phyloP scores from a whole-genome alignment of 1,140 invertebrate genomes.

The Pemphigus obesinymphae region DNA sequence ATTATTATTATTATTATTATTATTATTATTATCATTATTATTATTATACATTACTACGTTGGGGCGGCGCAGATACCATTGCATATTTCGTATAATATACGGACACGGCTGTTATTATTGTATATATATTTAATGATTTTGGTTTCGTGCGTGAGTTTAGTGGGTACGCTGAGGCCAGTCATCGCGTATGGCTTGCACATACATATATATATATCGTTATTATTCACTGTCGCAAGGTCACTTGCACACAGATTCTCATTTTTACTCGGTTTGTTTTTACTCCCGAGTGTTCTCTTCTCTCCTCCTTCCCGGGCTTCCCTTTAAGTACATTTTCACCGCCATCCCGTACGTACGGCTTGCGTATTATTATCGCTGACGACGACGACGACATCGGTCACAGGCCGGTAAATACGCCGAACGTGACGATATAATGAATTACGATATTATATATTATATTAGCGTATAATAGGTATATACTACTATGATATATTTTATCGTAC shows the following conservation, averaged over 20 bases:
- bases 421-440: too few species aligned
- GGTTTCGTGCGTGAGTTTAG: neutral
- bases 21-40: too few species aligned
- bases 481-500: too few species aligned
- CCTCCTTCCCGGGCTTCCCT: neutral
- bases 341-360: neutral
- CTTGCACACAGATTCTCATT: neutral
- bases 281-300: neutral
- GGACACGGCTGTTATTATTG: neutral
- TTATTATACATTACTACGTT: slow-evolving; percentile 9
- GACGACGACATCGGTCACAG: neutral
- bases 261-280: neutral
- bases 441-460: neutral
- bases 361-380: too few species aligned
- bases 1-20: slow-evolving; percentile 21
- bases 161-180: neutral
- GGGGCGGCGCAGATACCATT: neutral
- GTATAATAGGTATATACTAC: too few species aligned
- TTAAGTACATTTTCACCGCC: neutral
- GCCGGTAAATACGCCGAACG: neutral
- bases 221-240: neutral
- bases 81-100: neutral
- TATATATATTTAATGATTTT: neutral
- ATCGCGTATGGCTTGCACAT: too few species aligned
- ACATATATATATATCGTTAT: too few species aligned